Base-by-base conservation (phyloP, 2,113 vertebrate species). In the Argyrosomus japonicus region DNA sequence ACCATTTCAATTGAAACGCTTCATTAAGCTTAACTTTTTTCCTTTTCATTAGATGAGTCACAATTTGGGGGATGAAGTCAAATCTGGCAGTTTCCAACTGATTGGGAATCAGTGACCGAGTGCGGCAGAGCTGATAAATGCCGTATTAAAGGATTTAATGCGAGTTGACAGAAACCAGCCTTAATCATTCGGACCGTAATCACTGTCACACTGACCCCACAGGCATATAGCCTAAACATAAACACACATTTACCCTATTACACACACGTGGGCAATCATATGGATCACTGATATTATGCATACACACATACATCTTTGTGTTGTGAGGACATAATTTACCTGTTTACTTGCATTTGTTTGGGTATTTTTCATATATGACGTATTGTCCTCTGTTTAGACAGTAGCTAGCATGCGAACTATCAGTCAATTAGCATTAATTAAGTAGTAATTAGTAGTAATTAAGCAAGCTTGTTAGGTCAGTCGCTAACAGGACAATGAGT, bases 161-260 rank as follows among this genome's bases (percentile, higher is more conserved):
- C 48, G 85, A 87, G 58, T 40, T 89, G 93, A 93, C 89, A 92
- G 89, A 84, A 83, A 91, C 82, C 88, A 88, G 88, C 27, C 2
- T 80, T 90, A 81, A 87, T 90, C 79, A 92, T 80, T 86, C 75
- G 57, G 87, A 83, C 72, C 51, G 18, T 80, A 75, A 91, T 84
- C 82, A 86, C 76, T 87, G 82, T 87, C 90, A 88, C 70, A 71
- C 80, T 54, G 43, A 60, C 56, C 36, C 86, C 87, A 76, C 60
- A 83, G 90, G 87, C 91, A 54, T 32, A 36, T 17, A 80, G 82
- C 86, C 82, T 18, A 6, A 64, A 50, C 72, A 65, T 29, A 21
- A 83, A 54, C 51, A 77, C 72, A 75, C 63, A 63, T 64, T 53
- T 57, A 15, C 47, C 70, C 60, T 47, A 36, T 51, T n/a, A 73